Percentiles rank a stretch among this genome's conserved stretches.
phyloP scores from a whole-genome alignment of 1,140 invertebrate genomes.

The Hylyphantes graminicola region DNA sequence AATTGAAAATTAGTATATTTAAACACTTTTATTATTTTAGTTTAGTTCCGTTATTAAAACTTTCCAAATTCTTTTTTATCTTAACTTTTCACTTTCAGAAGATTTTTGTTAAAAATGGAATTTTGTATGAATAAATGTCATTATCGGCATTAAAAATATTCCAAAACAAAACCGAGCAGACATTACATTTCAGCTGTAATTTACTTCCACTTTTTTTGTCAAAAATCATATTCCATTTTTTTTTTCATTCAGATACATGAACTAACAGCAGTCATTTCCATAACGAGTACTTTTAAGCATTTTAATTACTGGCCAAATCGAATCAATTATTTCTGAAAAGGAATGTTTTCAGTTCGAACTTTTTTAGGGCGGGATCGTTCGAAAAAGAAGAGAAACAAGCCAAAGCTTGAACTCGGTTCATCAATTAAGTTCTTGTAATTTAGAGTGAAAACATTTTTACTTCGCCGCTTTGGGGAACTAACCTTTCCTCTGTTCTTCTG shows the following conservation, averaged over 20 bases:
- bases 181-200: too few species aligned
- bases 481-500: neutral
- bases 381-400: neutral
- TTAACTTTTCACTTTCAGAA: too few species aligned
- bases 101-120: too few species aligned
- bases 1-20: too few species aligned
- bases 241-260: neutral
- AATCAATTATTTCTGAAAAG: slow-evolving; percentile 10
- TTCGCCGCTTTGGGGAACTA: neutral
- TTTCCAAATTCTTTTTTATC: too few species aligned
- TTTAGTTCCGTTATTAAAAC: too few species aligned
- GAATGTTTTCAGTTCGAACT: neutral
- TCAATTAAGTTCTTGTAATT: slow-evolving; percentile 43
- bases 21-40: too few species aligned
- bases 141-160: too few species aligned
- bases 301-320: slow-evolving; percentile 14
- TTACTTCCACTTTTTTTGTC: too few species aligned
- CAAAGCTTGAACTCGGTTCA: neutral
- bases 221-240: too few species aligned
- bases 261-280: neutral
- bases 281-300: neutral
- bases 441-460: slow-evolving; percentile 28
- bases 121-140: too few species aligned
- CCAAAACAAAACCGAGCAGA: too few species aligned
- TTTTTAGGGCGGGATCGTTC: neutral